Percentiles rank a stretch among this genome's conserved stretches.
phyloP scores from a whole-genome alignment of 2,888 invertebrate species.

The Opisthograptis luteolata region DNA sequence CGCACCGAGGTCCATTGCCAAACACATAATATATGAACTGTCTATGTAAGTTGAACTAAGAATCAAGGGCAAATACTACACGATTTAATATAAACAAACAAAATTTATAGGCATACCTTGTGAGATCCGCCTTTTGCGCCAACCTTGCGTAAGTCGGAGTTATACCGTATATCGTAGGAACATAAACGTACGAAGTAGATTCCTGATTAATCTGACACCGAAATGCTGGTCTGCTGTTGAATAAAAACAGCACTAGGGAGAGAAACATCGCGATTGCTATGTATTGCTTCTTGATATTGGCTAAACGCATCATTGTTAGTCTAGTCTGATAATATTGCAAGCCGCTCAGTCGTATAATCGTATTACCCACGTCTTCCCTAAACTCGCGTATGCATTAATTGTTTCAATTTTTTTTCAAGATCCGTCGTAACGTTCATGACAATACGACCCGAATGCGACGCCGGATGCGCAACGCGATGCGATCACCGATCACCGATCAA shows the following conservation, averaged over 20 bases:
- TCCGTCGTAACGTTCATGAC: too few relatives aligned
- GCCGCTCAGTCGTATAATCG: constrained; percentile 11
- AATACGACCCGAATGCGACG: too few relatives aligned
- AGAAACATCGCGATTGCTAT: constrained; percentile 74
- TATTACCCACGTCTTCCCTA: constrained; percentile 26
- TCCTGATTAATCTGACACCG: constrained; percentile 74
- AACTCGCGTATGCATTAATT: constrained; percentile 19
- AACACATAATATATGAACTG: constrained; percentile 42
- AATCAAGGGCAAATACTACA: constrained; percentile 70
- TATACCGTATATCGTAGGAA: constrained; percentile 93
- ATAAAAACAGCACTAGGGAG: constrained; percentile 74
- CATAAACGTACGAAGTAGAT: constrained; percentile 52
- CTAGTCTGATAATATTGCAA: constrained; percentile 12
- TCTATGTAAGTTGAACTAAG: constrained; percentile 39
- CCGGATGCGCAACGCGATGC: too few relatives aligned
- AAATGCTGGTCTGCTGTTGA: constrained; percentile 72
- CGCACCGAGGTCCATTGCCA: constrained; percentile 43
- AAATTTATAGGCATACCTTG: constrained; percentile 85
- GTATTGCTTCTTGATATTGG: constrained; percentile 78
- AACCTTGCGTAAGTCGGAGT: constrained; percentile 96
- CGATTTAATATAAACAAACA: constrained; percentile 45
- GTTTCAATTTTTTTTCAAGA: too few relatives aligned
- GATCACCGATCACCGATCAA: too few relatives aligned
- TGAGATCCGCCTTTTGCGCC: constrained; percentile 97
- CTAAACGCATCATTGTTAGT: constrained; percentile 69